Base-by-base conservation (phyloP, 2,113 vertebrate genomes). In the Sprattus sprattus region DNA sequence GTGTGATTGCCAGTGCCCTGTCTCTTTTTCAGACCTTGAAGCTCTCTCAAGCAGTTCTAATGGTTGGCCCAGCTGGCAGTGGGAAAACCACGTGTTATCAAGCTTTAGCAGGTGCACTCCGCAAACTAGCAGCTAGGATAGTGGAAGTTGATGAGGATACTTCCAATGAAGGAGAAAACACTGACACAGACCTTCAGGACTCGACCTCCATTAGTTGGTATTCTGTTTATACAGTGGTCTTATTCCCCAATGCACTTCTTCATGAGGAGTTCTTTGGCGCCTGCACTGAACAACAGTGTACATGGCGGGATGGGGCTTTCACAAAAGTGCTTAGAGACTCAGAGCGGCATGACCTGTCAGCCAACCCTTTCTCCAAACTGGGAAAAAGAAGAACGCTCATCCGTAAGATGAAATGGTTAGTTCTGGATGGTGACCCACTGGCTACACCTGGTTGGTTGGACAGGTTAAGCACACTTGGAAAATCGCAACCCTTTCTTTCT, bases 51-150 rank as follows among this genome's bases (percentile, higher is more conserved):
- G 92, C 95, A 1, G 89, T 96, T 84, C 87, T 97, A 16, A 94
- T 98, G 22, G 86, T 96, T 15, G 97, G 97, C 6, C 93, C 94
- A 1, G 10, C 96, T 0, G 97, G 97, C 16, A 95, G 96, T 71
- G 97, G 97, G 50, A 98, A 97, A 86, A 96, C 95, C 22, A 93
- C 94, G 28, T 94, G 94, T 85, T 96, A 96, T 93, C 85, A 47
- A 15, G 86, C 89, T 89, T 89, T 98, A 50, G 94, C 94, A 83
- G 93, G 90, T 84, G 95, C 95, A 11, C 89, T 96, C 50, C 94
- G 93, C 83, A 87, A 54, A 52, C 90, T 96, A 89, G 94, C 93
- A 83, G 87, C 87, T 45, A 91, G 57, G 81, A 71, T 57, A 83
- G 25, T 1, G 1, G 82, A 86, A n/a, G 7, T 54, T 81, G 44